These are phyloP conservation scores for Aurelia sp. DNA, from an alignment of 30 jellyfish, hydroid and myxozoan species.

Conservation along the genomic window DNA sequence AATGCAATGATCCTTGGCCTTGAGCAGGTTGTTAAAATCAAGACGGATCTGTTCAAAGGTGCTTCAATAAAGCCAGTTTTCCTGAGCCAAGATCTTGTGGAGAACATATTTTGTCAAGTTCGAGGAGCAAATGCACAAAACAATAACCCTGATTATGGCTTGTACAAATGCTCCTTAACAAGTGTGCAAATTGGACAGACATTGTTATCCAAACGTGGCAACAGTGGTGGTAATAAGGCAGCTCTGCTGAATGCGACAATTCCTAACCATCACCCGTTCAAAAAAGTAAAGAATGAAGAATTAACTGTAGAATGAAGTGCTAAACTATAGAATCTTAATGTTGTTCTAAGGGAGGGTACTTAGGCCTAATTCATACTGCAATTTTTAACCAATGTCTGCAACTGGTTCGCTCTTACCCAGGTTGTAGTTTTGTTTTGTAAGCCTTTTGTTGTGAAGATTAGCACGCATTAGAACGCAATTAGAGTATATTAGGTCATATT, in stretches of 20 bases:
- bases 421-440: no score
- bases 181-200: constrained; percentile 20
- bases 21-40: constrained; percentile 6
- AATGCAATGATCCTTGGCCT: constrained; percentile 12
- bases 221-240: not conserved
- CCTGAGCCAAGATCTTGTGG: constrained; percentile 1
- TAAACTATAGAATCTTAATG: no score
- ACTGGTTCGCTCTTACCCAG: no score
- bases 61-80: not conserved
- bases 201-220: not conserved
- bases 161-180: not conserved
- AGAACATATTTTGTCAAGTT: constrained; percentile 21
- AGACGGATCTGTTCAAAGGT: not conserved
- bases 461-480: no score
- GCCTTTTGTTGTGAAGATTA: no score
- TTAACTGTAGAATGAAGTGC: no score
- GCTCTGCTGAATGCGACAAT: not conserved
- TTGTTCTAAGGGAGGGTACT: no score
- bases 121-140: constrained; percentile 15
- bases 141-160: constrained; percentile 2
- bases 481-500: no score
- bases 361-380: no score
- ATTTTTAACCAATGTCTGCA: no score
- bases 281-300: no score
- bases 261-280: constrained; percentile 7